phyloP scores from a whole-genome alignment of 2,888 invertebrate genomes.

The Pterobdella sp. region DNA sequence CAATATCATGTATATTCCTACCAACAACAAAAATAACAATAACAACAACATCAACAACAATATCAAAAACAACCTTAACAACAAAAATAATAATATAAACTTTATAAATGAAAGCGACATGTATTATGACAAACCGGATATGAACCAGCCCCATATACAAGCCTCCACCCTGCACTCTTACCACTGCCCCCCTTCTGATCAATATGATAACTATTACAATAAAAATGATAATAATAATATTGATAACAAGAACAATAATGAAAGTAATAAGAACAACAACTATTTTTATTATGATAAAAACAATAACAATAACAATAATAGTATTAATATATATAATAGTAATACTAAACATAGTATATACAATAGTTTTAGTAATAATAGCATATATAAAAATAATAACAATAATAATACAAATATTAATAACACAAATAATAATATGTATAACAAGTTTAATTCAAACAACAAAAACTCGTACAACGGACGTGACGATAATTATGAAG shows the following conservation, averaged over 20 bases:
- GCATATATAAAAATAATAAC: not conserved
- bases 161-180: no score
- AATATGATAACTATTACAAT: no score
- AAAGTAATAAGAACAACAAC: not conserved
- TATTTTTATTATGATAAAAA: not conserved
- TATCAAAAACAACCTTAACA: not conserved
- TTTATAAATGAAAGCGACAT: no score
- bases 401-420: no score
- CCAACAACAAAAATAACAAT: conserved; percentile 3
- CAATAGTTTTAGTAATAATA: not conserved
- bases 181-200: no score
- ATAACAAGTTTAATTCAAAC: no score
- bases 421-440: no score
- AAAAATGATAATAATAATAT: not conserved
- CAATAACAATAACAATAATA: not conserved
- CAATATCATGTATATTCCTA: no score
- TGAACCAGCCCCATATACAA: no score
- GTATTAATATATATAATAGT: not conserved
- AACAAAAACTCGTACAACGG: no score
- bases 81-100: not conserved
- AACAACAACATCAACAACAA: conserved; percentile 11
- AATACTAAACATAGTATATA: no score
- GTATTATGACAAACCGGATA: no score
- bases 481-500: not conserved
- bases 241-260: not conserved